phyloP scores from a whole-genome alignment of 1,140 invertebrate species.

The Mercenaria mercenaria region DNA sequence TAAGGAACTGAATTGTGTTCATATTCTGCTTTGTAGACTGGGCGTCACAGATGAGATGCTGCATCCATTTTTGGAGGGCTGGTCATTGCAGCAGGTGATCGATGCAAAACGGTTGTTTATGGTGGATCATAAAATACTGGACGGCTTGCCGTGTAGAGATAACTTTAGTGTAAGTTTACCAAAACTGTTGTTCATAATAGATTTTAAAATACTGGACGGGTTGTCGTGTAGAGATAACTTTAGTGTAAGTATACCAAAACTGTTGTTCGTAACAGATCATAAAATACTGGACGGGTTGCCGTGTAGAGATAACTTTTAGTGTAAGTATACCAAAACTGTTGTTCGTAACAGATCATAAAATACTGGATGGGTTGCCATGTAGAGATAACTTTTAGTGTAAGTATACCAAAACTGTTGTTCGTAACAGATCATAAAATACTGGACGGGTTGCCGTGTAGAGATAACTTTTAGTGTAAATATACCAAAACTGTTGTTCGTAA shows the following conservation, averaged over 20 bases:
- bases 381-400: slow-evolving; percentile 73
- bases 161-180: slow-evolving; percentile 77
- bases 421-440: slow-evolving; percentile 86
- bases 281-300: slow-evolving; percentile 85
- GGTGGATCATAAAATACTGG: slow-evolving; percentile 86
- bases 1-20: too few species aligned
- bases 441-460: slow-evolving; percentile 79
- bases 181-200: slow-evolving; percentile 87
- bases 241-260: slow-evolving; percentile 82
- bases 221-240: slow-evolving; percentile 75
- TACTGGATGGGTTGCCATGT: slow-evolving; percentile 83
- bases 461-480: slow-evolving; percentile 73
- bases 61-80: slow-evolving; percentile 85
- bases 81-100: slow-evolving; percentile 85
- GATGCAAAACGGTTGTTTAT: slow-evolving; percentile 86
- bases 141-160: slow-evolving; percentile 79
- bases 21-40: slow-evolving; percentile 79
- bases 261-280: slow-evolving; percentile 87
- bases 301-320: slow-evolving; percentile 68
- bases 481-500: slow-evolving; percentile 87
- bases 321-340: slow-evolving; percentile 85
- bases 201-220: slow-evolving; percentile 85
- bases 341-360: slow-evolving; percentile 86
- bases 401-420: slow-evolving; percentile 86
- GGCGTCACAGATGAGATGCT: slow-evolving; percentile 86